Conservation (phyloP, 2,888 invertebrate species). For the Auanema sp. region DNA sequence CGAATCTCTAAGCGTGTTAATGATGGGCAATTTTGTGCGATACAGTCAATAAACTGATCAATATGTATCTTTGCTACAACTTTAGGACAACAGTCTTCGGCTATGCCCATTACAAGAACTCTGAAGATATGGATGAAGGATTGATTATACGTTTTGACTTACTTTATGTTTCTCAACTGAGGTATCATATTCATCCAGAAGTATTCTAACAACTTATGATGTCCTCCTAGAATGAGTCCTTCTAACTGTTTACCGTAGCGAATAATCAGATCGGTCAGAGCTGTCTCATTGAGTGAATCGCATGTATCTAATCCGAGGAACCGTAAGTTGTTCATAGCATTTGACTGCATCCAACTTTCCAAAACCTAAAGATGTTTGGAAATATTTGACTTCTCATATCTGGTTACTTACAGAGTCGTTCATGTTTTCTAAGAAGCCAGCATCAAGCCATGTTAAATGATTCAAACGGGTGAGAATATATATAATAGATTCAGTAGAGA, state of each 20-base stretch:
- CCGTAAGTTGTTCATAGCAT: conserved; percentile 76
- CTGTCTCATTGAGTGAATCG: conserved; percentile 90
- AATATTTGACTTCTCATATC: too few relatives aligned
- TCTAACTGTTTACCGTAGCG: conserved; percentile 85
- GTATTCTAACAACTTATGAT: conserved; percentile 84
- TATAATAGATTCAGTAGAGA: conserved; percentile 87
- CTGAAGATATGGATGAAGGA: conserved; percentile 68
- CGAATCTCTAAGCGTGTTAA: conserved; percentile 88
- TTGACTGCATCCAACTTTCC: conserved; percentile 86
- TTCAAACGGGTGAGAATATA: conserved; percentile 87
- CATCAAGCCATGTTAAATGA: conserved; percentile 83
- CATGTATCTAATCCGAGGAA: conserved; percentile 91
- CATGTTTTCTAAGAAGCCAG: conserved; percentile 95
- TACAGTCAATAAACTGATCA: conserved; percentile 95
- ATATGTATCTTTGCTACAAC: conserved; percentile 79
- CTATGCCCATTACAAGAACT: conserved; percentile 94
- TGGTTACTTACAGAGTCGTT: conserved; percentile 77
- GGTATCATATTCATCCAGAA: conserved; percentile 95
- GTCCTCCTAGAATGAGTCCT: conserved; percentile 93
- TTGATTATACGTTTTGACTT: conserved; percentile 41
- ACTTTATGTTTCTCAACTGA: conserved; percentile 88
- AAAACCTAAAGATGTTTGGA: conserved; percentile 71
- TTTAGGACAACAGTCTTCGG: conserved; percentile 91
- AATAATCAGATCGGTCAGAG: conserved; percentile 85
- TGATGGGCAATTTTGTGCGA: conserved; percentile 86